These are phyloP conservation scores for Drosophila jambulina DNA, from an alignment of 1,140 invertebrate species.

Conservation along the genomic window DNA sequence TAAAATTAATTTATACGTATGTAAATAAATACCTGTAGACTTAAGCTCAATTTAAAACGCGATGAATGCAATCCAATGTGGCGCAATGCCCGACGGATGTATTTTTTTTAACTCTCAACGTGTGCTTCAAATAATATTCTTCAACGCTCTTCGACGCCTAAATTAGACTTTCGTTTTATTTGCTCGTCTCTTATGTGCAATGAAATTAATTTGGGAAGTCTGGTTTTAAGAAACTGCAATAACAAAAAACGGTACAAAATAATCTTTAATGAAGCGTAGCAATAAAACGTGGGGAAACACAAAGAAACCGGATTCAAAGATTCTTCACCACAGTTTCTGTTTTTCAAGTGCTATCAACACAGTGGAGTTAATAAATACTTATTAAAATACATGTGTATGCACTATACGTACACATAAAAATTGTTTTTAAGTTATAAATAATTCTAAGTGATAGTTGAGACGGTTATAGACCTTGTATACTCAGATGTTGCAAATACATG, in stretches of 20 bases:
- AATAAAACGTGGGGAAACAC: conserved; percentile 33
- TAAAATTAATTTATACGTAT: conserved; percentile 40
- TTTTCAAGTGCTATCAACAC: conserved; percentile 62
- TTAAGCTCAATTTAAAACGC: conserved; percentile 31
- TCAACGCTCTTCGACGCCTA: conserved; percentile 3
- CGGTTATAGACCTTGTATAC: neutral
- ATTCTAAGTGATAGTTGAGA: conserved; percentile 28
- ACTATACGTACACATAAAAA: conserved; percentile 7
- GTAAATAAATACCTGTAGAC: conserved; percentile 30
- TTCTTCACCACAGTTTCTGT: conserved; percentile 68
- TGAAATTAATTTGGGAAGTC: conserved; percentile 24
- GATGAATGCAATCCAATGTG: conserved; percentile 23
- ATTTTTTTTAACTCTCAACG: neutral
- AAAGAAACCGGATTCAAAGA: conserved; percentile 75
- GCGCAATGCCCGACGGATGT: conserved; percentile 30
- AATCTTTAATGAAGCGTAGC: conserved; percentile 30
- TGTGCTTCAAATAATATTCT: conserved; percentile 4
- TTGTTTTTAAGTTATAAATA: conserved; percentile 44
- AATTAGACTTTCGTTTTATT: neutral
- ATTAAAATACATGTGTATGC: neutral
- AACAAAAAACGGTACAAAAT: conserved; percentile 18
- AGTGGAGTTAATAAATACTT: conserved; percentile 27
- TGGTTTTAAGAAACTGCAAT: conserved; percentile 12
- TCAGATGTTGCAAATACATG: neutral
- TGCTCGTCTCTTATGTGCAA: conserved; percentile 3